These are phyloP conservation scores for Cynaeus angustus DNA, from an alignment of 2,888 invertebrate species.

Conservation along the genomic window DNA sequence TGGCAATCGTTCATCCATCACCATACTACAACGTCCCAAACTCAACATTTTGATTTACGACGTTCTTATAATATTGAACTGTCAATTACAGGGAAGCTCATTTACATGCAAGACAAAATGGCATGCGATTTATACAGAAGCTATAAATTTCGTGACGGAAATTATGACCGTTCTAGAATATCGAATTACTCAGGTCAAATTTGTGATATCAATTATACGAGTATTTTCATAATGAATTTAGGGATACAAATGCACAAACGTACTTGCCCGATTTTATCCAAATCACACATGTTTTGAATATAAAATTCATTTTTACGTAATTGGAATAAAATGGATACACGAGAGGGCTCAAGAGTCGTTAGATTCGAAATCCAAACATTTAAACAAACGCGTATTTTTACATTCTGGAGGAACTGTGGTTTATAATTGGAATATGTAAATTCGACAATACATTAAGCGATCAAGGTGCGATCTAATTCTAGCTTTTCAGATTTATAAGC, in stretches of 20 bases:
- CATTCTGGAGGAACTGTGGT: no score
- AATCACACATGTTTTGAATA: slow-evolving; percentile 9
- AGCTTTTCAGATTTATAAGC: no score
- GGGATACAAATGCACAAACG: slow-evolving; percentile 4
- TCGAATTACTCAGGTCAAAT: slow-evolving; percentile 29
- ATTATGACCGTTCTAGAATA: slow-evolving; percentile 26
- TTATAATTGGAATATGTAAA: no score
- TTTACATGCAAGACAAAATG: slow-evolving; percentile 24
- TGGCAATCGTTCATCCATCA: not conserved
- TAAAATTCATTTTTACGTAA: slow-evolving; percentile 1
- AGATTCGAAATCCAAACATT: not conserved
- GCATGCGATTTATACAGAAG: slow-evolving; percentile 2
- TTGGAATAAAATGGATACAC: slow-evolving; percentile 1
- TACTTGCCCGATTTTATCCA: not conserved
- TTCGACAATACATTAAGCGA: no score
- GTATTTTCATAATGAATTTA: slow-evolving; percentile 17
- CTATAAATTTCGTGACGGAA: slow-evolving; percentile 36
- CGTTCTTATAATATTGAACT: slow-evolving; percentile 26
- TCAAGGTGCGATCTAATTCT: no score
- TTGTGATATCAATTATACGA: slow-evolving; percentile 29
- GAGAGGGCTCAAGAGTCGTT: not conserved
- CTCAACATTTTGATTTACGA: slow-evolving; percentile 30
- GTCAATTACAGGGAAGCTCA: slow-evolving; percentile 30
- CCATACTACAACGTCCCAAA: not conserved
- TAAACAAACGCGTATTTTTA: no score